Base-by-base conservation (phyloP, 2,888 invertebrate genomes). In the Apomyelois bistriatella region DNA sequence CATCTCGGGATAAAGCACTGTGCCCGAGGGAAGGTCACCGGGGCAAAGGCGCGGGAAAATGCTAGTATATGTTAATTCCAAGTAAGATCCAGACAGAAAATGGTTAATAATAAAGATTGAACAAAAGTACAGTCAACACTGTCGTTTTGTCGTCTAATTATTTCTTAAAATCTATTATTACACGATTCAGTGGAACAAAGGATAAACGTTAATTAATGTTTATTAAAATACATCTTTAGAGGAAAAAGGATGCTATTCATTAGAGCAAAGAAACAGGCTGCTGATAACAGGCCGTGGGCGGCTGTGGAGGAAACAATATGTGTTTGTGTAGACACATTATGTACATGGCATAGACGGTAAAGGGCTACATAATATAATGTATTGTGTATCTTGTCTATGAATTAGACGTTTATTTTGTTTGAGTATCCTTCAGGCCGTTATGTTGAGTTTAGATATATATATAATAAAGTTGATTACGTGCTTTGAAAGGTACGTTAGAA, bases 191-290 rank as follows among this genome's bases (percentile, higher is more conserved):
- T 13, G n/a, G 30, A 32, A 46, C 30, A 46, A 12, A 40, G 49
- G 32, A 46, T 32, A 32, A 32, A 46, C 30, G 8, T 30, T 30
- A 46, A 46, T 32, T 46, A 13, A 22, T 15, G 42, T 42, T 42
- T 42, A 46, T 46, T 15, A 32, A 46, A 46, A 46, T 32, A 46
- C 30, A 30, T 32, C 46, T 10, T 46, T 32, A 6, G 46, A 46
- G 46, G 32, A 32, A 46, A 12, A 30, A 32, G 13, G 13, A 46
- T 13, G 30, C 10, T 46, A 32, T 46, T 32, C 32, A 32, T 46
- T 46, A 32, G 46, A 46, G 46, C 30, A 15, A 32, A 22, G 38
- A 28, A 43, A 30, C 1, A 30, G n/a, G n/a, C 1, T 13, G 10
- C 22, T n/a, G 42, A 42, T 42, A 42, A 46, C 32, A 46, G n/a